A percentile compares a stretch with the other conserved stretches of the same genome.
phyloP scores from a whole-genome alignment of 2,113 vertebrate genomes.

The Hyperopisus bebe region DNA sequence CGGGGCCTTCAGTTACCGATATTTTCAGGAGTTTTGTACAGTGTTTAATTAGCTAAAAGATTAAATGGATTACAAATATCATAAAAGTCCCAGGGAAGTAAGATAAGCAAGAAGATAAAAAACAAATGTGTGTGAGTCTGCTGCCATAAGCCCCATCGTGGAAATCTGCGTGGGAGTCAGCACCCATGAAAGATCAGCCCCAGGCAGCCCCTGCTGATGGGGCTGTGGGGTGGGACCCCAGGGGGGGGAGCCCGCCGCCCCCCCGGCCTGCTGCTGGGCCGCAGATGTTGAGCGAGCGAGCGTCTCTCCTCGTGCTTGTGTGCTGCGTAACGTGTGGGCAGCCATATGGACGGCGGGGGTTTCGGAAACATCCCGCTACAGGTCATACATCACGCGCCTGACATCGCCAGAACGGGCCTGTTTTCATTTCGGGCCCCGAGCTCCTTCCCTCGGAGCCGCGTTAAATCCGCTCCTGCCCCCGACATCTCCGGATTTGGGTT shows the following conservation, averaged over 20 bases:
- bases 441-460: conserved; percentile 74
- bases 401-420: conserved; percentile 79
- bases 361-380: conserved; percentile 87
- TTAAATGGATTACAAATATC: not conserved
- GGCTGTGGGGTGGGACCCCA: conserved; percentile 38
- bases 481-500: not conserved
- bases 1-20: not conserved
- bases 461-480: conserved; percentile 62
- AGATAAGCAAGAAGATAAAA: not conserved
- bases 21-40: not conserved
- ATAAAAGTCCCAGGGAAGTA: not conserved
- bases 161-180: conserved; percentile 5
- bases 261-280: conserved; percentile 58
- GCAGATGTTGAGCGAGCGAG: conserved; percentile 66
- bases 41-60: conserved; percentile 1
- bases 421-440: conserved; percentile 90
- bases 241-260: not conserved
- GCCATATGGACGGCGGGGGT: conserved; percentile 75
- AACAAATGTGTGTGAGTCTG: not conserved
- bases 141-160: not conserved
- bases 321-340: conserved; percentile 65
- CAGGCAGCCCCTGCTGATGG: conserved; percentile 39
- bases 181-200: not conserved
- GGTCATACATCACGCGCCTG: conserved; percentile 82
- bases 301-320: conserved; percentile 54